phyloP scores from a whole-genome alignment of 2,797 vertebrate species.

The Cyprinodon diabolis region DNA sequence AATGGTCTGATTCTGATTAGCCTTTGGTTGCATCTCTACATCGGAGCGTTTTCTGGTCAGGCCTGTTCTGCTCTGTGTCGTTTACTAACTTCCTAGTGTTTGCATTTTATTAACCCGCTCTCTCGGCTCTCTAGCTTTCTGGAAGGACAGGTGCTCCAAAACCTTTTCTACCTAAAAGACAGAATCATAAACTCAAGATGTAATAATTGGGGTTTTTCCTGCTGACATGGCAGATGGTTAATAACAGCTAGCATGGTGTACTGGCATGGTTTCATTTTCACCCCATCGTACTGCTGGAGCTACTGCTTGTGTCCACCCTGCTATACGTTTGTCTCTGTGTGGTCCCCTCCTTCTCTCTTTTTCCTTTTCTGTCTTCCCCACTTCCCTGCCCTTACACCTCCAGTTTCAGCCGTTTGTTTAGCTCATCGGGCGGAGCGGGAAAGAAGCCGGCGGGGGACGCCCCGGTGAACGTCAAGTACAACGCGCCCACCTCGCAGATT shows the following conservation, averaged over 20 bases:
- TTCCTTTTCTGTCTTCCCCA: constrained; percentile 12
- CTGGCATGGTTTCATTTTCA: constrained; percentile 56
- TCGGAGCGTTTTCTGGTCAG: constrained; percentile 15
- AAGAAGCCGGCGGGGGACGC: constrained; percentile 92
- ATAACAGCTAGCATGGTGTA: constrained; percentile 48
- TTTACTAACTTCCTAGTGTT: constrained; percentile 64
- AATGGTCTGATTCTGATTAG: neutral
- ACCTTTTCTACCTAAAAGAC: constrained; percentile 16
- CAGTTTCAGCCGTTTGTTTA: constrained; percentile 99
- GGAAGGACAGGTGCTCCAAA: constrained; percentile 20
- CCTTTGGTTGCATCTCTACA: neutral
- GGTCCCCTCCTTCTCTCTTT: constrained; percentile 6
- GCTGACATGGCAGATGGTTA: neutral
- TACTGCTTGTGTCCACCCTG: constrained; percentile 75
- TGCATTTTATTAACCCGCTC: constrained; percentile 62
- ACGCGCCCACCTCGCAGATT: constrained; percentile 94
- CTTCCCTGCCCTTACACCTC: constrained; percentile 62
- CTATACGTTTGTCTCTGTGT: constrained; percentile 73
- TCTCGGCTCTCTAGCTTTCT: constrained; percentile 21
- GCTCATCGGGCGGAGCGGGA: constrained; percentile 86
- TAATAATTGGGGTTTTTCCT: neutral
- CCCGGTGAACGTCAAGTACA: constrained; percentile 96
- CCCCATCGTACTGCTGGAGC: constrained; percentile 63
- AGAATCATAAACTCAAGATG: neutral
- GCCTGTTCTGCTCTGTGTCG: constrained; percentile 58